phyloP scores from a whole-genome alignment of 2,113 vertebrate species.

The Phyllostomus discolor region DNA sequence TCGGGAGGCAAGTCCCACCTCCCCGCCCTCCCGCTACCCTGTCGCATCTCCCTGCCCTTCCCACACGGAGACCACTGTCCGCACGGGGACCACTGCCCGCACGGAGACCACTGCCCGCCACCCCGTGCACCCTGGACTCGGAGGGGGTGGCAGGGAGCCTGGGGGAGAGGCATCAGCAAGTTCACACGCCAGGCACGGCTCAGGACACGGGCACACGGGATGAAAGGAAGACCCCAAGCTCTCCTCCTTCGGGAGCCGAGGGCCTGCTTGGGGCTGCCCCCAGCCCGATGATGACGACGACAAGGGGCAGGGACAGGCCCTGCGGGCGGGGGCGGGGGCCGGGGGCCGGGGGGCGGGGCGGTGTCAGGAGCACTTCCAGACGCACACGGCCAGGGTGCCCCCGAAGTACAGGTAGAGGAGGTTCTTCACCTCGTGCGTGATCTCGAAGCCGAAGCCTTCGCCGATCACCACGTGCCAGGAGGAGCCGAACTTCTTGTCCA shows the following conservation, averaged over 20 bases:
- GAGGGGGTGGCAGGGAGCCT: not conserved
- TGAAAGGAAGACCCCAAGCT: constrained; percentile 20
- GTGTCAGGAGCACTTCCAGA: constrained; percentile 98
- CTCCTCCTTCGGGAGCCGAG: constrained; percentile 56
- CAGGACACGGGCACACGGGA: not conserved
- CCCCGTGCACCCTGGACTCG: not conserved
- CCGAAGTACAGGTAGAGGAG: constrained; percentile 99
- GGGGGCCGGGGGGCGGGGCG: not conserved
- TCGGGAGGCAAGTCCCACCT: not conserved
- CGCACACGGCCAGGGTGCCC: constrained; percentile 93
- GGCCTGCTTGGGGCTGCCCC: constrained; percentile 63
- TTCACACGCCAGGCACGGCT: not conserved
- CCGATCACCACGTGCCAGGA: constrained; percentile 99
- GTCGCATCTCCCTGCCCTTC: not conserved
- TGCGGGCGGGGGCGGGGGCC: not conserved
- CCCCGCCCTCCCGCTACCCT: not conserved
- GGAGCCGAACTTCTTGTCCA: constrained; percentile 99
- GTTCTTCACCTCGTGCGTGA: constrained; percentile 97
- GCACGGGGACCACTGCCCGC: not conserved
- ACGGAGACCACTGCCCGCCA: not conserved
- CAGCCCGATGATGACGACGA: not conserved
- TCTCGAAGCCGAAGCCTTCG: constrained; percentile 96
- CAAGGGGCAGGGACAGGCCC: not conserved
- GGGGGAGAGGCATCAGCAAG: constrained; percentile 1
- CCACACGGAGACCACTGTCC: not conserved